phyloP scores from a whole-genome alignment of 2,797 vertebrate genomes.

The Megalops cyprinoides region DNA sequence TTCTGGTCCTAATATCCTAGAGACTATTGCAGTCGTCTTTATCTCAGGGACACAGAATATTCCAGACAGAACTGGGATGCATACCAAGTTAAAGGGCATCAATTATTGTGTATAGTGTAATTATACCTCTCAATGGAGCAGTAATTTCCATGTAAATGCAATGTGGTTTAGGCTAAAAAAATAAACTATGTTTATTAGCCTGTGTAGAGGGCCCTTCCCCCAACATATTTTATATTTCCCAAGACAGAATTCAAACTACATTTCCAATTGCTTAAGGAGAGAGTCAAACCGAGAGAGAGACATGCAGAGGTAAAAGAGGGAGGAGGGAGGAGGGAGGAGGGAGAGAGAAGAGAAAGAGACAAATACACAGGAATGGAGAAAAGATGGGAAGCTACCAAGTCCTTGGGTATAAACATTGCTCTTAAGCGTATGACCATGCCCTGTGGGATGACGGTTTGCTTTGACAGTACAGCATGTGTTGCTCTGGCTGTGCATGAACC shows the following conservation, averaged over 20 bases:
- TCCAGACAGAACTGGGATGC: conserved; percentile 17
- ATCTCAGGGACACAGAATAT: not conserved
- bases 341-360: too few species aligned
- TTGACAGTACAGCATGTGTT: not conserved
- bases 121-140: conserved; percentile 9
- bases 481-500: not conserved
- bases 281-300: too few species aligned
- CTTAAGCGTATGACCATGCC: too few species aligned
- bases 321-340: too few species aligned
- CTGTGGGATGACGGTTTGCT: too few species aligned
- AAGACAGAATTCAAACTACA: not conserved
- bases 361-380: not conserved
- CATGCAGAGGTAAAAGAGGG: too few species aligned
- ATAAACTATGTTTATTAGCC: conserved; percentile 22
- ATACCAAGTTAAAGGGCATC: conserved; percentile 7
- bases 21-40: not conserved
- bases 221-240: conserved; percentile 9
- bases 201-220: not conserved
- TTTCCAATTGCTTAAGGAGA: not conserved
- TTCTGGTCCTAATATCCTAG: too few species aligned
- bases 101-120: too few species aligned
- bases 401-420: not conserved
- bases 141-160: not conserved
- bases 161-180: conserved; percentile 13
- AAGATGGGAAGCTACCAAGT: not conserved